These are phyloP conservation scores for Drosophila simulans DNA, from an alignment of 1,140 invertebrate species.

Conservation along the genomic window DNA sequence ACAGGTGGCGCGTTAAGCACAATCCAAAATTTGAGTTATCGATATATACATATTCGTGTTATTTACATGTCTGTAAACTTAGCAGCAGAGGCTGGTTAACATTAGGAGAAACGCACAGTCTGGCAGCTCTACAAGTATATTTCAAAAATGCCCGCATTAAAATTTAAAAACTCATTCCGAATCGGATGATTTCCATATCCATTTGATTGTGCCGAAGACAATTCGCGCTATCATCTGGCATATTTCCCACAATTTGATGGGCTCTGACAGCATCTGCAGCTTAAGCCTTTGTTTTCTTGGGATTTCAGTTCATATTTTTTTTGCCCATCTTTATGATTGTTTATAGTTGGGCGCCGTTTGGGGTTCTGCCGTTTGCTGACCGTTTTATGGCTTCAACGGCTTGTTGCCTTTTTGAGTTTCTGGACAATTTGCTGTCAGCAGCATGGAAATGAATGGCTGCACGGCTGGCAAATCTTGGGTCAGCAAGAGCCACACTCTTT, in stretches of 20 bases:
- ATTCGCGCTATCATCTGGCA: conserved; percentile 4
- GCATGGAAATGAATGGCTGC: conserved; percentile 20
- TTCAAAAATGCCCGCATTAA: not conserved
- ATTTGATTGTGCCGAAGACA: conserved; percentile 1
- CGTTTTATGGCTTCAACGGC: conserved; percentile 67
- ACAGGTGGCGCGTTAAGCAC: too few species aligned
- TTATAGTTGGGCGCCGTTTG: conserved; percentile 25
- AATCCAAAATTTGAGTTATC: too few species aligned
- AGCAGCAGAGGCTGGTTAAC: not conserved
- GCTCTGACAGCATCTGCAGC: conserved; percentile 21
- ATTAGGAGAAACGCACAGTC: not conserved
- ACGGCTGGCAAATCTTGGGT: conserved; percentile 32
- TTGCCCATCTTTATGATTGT: conserved; percentile 25
- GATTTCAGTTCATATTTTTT: not conserved
- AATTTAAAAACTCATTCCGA: not conserved
- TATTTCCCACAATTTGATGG: conserved; percentile 26
- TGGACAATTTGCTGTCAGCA: conserved; percentile 45
- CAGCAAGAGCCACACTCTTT: conserved; percentile 26
- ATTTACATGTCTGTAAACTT: not conserved
- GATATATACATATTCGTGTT: too few species aligned
- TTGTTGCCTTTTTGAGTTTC: conserved; percentile 72
- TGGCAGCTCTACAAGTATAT: not conserved
- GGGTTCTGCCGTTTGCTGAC: conserved; percentile 35
- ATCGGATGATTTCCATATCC: conserved; percentile 6
- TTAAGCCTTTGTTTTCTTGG: conserved; percentile 24